phyloP scores from a whole-genome alignment of 1,140 invertebrate genomes.

The Trichoplusia ni region DNA sequence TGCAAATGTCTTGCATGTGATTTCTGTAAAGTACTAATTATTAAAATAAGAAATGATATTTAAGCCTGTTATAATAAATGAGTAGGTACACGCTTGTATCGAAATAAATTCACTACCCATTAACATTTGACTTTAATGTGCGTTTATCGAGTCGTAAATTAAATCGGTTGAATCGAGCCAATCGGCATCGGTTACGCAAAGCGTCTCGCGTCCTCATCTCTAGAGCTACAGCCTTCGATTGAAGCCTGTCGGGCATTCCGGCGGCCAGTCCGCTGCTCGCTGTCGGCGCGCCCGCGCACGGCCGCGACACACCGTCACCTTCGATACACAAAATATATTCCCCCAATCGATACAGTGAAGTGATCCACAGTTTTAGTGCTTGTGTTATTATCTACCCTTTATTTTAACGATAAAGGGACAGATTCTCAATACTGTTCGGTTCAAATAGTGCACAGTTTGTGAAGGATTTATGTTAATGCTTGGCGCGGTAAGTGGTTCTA shows the following conservation, averaged over 20 bases:
- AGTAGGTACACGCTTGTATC: not conserved
- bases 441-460: conserved; percentile 28
- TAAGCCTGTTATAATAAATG: not conserved
- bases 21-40: too few species aligned
- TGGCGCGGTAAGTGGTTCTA: conserved; percentile 45
- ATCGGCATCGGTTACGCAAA: conserved; percentile 50
- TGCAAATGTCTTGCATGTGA: too few species aligned
- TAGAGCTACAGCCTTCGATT: conserved; percentile 52
- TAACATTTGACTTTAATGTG: not conserved
- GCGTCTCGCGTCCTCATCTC: conserved; percentile 43
- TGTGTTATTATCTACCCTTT: conserved; percentile 60
- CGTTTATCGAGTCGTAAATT: conserved; percentile 24
- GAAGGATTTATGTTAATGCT: conserved; percentile 32
- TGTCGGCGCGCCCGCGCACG: conserved; percentile 55
- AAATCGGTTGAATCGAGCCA: conserved; percentile 9
- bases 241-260: conserved; percentile 51
- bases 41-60: not conserved
- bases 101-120: not conserved
- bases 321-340: conserved; percentile 29
- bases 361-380: conserved; percentile 45
- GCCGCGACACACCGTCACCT: conserved; percentile 34
- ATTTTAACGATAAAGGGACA: conserved; percentile 45
- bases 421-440: conserved; percentile 35
- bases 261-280: too few species aligned
- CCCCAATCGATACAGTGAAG: conserved; percentile 35